Evolutionary conservation across 2,888 invertebrate genomes (phyloP).

Genomic region (Troglohyphantes excavatus): DNA sequence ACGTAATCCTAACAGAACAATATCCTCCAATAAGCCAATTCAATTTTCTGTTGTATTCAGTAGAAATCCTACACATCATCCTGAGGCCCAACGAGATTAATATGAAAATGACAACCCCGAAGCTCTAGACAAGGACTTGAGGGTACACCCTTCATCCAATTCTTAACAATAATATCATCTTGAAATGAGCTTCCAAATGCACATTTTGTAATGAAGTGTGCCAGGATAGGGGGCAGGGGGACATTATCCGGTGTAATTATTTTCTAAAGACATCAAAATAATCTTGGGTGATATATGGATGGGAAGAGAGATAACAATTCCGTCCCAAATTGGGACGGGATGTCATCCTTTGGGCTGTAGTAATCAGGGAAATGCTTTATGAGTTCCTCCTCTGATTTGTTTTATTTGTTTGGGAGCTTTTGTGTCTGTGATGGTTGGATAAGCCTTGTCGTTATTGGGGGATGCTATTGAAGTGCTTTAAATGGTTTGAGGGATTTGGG

Average conservation of each 20-base stretch:
- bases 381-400: not conserved
- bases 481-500: not conserved
- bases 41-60: not conserved
- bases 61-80: not conserved
- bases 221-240: not conserved
- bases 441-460: not conserved
- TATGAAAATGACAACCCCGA: conserved; percentile 16
- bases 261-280: conserved; percentile 7
- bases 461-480: not conserved
- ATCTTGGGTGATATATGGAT: not conserved
- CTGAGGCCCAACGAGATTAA: not conserved
- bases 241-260: conserved; percentile 30
- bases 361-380: not conserved
- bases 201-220: conserved; percentile 28
- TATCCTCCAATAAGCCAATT: not conserved
- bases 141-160: not conserved
- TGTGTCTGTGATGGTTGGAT: not conserved
- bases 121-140: not conserved
- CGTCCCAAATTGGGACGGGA: not conserved
- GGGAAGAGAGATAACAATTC: conserved; percentile 7
- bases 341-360: not conserved
- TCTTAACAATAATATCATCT: conserved; percentile 26
- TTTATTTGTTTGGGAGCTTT: not conserved
- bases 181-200: conserved; percentile 29
- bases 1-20: no score